Percentiles rank a stretch among this genome's conserved stretches.
Evolutionary conservation across 1,140 invertebrate genomes (phyloP).

Genomic region (Leptinotarsa texana): DNA sequence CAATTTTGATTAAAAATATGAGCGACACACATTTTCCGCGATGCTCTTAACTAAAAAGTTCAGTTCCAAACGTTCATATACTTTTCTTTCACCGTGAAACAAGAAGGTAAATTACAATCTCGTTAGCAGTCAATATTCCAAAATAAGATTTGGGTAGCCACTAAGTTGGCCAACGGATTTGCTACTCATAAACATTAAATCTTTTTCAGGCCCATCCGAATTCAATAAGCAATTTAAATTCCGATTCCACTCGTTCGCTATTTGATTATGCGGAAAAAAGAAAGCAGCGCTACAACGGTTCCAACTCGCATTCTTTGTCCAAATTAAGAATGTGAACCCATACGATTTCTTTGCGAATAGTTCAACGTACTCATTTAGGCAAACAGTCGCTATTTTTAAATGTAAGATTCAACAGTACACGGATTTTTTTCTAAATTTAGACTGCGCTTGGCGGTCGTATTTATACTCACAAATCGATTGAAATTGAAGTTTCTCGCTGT

Average conservation of each 20-base stretch:
- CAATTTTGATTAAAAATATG: too few relatives aligned
- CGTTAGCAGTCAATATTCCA: too few relatives aligned
- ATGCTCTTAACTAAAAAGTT: too few relatives aligned
- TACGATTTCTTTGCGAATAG: conserved; percentile 24
- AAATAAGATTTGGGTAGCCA: too few relatives aligned
- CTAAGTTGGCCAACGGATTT: too few relatives aligned
- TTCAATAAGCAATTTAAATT: too few relatives aligned
- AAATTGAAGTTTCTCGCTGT: not conserved
- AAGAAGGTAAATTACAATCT: too few relatives aligned
- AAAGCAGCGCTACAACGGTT: not conserved
- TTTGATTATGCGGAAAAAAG: not conserved
- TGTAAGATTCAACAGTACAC: conserved; percentile 11
- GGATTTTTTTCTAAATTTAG: conserved; percentile 24
- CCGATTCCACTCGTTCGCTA: not conserved
- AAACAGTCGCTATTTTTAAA: conserved; percentile 25
- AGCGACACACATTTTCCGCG: too few relatives aligned
- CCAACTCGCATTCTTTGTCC: conserved; percentile 1
- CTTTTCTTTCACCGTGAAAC: too few relatives aligned
- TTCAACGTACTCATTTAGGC: conserved; percentile 24
- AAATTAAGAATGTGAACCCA: not conserved
- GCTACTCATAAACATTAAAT: too few relatives aligned
- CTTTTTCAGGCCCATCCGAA: too few relatives aligned
- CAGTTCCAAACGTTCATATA: too few relatives aligned
- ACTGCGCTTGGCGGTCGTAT: not conserved
- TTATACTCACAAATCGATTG: not conserved